A percentile compares a stretch with the other conserved stretches of the same genome.
phyloP scores from a whole-genome alignment of 2,797 vertebrate species.

The Coregonus sp. region DNA sequence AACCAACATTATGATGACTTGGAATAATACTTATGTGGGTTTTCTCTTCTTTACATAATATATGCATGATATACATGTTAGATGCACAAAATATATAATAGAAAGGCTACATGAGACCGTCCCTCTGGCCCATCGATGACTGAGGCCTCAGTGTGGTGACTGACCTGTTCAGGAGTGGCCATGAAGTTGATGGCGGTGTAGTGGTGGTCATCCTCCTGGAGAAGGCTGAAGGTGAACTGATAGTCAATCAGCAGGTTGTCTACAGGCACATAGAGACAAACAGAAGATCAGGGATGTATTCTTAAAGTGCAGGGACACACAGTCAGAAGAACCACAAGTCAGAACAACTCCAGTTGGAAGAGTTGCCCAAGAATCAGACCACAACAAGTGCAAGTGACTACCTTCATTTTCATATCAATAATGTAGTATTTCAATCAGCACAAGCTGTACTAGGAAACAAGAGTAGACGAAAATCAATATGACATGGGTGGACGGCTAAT shows the following conservation, averaged over 20 bases:
- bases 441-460: not conserved
- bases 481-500: not conserved
- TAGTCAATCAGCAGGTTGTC: slow-evolving; percentile 99
- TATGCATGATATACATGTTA: not conserved
- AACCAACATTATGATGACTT: not conserved
- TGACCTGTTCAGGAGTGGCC: slow-evolving; percentile 96
- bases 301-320: not conserved
- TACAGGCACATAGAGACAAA: slow-evolving; percentile 52
- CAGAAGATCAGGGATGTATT: not conserved
- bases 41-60: not conserved
- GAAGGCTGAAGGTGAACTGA: slow-evolving; percentile 98
- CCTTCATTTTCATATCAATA: not conserved
- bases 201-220: slow-evolving; percentile 97
- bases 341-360: not conserved
- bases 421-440: slow-evolving; percentile 31
- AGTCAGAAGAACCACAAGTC: not conserved
- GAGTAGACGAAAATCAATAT: not conserved
- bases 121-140: not conserved
- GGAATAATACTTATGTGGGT: not conserved
- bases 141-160: not conserved
- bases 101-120: not conserved
- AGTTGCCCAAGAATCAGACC: not conserved
- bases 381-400: no score
- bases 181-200: slow-evolving; percentile 99
- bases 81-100: not conserved